Percentiles rank a stretch among this genome's conserved stretches.
phyloP scores from a whole-genome alignment of 2,797 vertebrate genomes.

The Gorsachius magnificus region DNA sequence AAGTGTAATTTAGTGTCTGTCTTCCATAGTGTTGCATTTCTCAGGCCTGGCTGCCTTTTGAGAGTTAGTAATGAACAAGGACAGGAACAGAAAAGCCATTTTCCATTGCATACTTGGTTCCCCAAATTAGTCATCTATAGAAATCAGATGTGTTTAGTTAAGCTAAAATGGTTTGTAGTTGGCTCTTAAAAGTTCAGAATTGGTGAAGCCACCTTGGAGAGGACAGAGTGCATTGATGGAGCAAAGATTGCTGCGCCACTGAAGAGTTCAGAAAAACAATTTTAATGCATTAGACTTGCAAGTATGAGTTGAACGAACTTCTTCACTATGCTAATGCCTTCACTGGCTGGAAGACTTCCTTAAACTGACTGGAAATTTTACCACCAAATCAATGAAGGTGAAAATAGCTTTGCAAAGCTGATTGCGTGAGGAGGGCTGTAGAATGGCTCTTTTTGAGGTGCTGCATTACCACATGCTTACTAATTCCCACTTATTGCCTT shows the following conservation, averaged over 20 bases:
- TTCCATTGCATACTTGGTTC: neutral
- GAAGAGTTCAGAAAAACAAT: neutral
- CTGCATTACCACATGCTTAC: neutral
- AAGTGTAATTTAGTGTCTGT: neutral
- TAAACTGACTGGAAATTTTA: neutral
- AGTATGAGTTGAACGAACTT: neutral
- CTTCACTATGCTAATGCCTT: neutral
- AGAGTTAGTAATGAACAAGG: neutral
- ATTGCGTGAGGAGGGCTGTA: neutral
- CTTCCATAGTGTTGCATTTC: neutral
- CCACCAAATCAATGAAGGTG: neutral
- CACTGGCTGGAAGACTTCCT: neutral
- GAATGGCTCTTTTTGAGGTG: neutral
- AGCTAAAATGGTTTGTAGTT: neutral
- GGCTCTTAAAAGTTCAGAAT: neutral
- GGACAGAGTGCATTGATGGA: neutral
- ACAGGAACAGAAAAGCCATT: neutral
- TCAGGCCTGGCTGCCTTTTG: neutral
- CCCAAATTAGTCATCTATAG: neutral
- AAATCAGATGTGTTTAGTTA: neutral
- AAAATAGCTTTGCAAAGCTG: neutral
- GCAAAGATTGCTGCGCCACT: neutral
- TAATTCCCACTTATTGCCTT: neutral
- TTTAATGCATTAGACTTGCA: neutral
- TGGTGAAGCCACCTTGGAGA: neutral